Evolutionary conservation across 2,797 vertebrate species (phyloP), one percentile per base, ranked within the genome.

Genomic region (Pseudochromis fuscus): DNA sequence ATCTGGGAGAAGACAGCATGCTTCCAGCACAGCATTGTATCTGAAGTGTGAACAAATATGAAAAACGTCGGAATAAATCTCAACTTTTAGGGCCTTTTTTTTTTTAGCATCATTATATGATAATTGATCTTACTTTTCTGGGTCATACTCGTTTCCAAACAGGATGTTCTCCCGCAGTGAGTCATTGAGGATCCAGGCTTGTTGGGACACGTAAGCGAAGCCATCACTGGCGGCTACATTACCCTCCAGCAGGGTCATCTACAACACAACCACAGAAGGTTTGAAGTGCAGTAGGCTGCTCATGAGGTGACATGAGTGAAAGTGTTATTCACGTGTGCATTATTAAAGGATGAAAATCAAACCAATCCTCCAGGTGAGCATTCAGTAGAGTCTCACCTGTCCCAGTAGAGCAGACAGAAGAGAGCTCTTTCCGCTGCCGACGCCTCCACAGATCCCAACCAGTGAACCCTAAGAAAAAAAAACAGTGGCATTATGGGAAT

Each of bases 161-260:
- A 95, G 82, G 63, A 96, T 94, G 85, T 96, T 96, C 67, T 95
- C 95, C 75, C 81, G 92, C 56, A 96, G 79, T n/a, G 95, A 94
- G 72, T 94, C 88, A 76, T 96, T 95, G 59, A 95, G 91, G 81
- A 96, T 95, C 95, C 95, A 96, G 53, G 94, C 94, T 86, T 96
- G 95, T 78, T 96, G 95, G 38, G 95, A 91, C 0, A 93, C 94
- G 18, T 95, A 96, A 15, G 94, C 94, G 3, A 95, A 94, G 42
- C 81, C 92, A 18, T 91, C 93, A 1, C 77, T 89, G 30, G 89
- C 94, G 7, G 94, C 93, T 11, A 95, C 83, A 2, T 88, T 91
- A 18, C 95, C 95, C 33, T 93, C 92, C n/a, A 95, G 83, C 72
- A 95, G 80, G 16, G 94, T 95, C 94, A 96, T 95, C 95, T 96